Base-by-base conservation (phyloP, 2,888 invertebrate species). In the Pyrgus malvae region DNA sequence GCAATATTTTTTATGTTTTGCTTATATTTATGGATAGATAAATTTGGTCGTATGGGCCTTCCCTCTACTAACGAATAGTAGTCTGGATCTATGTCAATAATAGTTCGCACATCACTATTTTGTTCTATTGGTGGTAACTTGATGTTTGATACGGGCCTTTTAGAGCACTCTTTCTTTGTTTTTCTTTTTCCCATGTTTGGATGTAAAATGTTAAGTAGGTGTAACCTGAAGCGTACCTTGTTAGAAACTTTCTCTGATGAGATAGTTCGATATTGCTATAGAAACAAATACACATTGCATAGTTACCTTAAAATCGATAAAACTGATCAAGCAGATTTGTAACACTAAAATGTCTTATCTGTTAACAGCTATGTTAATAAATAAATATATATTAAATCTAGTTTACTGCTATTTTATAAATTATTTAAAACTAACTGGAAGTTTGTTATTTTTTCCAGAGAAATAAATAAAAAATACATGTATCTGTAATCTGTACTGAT, bases 21-120 rank as follows among this genome's bases (percentile, higher is more conserved):
- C 58, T 93, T 87, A 65, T 94, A 94, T 44, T 88, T 80, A 31
- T 81, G 72, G 46, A 91, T 78, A 12, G 92, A 92, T 41, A 91
- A 87, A 58, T 89, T 91, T 27, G 92, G 90, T 49, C 86, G 82
- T 29, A 93, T 90, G 2, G 93, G 91, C 51, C 93, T 84, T 42
- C 93, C 93, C 69, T 91, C 90, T 0, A 93, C 83, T 63, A 92
- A 80, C 1, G 91, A 86, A 68, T 92, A 94, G 70, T 91, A 94
- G n/a, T 91, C 83, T 0, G 93, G 92, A 71, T 94, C 93, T 0
- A 93, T 78, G 64, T 94, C 93, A 19, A 92, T 74, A 55, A 93
- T 91, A 3, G 92, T 92, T 68, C 82, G 58, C 35, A 77, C 62
- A 51, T 63, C 61, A 53, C 71, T 71, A 41, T 64, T 68, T 27